Base-by-base conservation (phyloP, 1,140 invertebrate species). In the Drosophila willistoni region DNA sequence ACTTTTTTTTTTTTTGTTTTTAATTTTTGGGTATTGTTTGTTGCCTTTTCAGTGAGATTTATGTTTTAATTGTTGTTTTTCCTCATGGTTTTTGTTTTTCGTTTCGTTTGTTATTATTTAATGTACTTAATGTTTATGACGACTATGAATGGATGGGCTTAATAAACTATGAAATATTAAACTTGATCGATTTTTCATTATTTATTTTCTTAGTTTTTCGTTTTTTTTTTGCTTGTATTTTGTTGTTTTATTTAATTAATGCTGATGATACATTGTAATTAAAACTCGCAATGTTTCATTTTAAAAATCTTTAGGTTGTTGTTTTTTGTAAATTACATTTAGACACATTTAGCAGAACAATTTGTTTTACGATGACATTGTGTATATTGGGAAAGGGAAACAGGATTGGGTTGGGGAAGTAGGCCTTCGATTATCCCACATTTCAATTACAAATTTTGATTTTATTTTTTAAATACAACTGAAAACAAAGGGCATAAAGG, bases 151-250 rank as follows among this genome's bases (percentile, higher is more conserved):
- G 83, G 83, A 86, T 86, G 83, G 84, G 79, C 83, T 87, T 86
- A 86, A 86, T 79, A 86, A 89, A 89, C 83, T 86, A 86, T 86
- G 84, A 89, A 89, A 77, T 89, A 89, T 89, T 89, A 90, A 89
- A 90, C 73, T 80, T 74, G 71, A 55, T 73, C 73, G 63, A 67
- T 67, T 77, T 70, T 63, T 12, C 44, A 7, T 51, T 19, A 51
- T 51, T 51, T 22, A 22, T 77, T 63, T 77, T 29, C 5, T 19
- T 44, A 22, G 41, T 6, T n/a, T 54, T 59, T 63, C 44, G 36
- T 42, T 71, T 68, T 65, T 25, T 25, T 68, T 65, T 25, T 25
- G 29, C 68, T 76, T 76, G 73, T 55, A 64, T 65, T 64, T 67
- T 33, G 63, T 62, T 77, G 39, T 71, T 44, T 71, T 59, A 44